Evolutionary conservation across 1,140 invertebrate genomes (phyloP), one percentile per base, ranked within the genome.

Genomic region (Galleria mellonella): DNA sequence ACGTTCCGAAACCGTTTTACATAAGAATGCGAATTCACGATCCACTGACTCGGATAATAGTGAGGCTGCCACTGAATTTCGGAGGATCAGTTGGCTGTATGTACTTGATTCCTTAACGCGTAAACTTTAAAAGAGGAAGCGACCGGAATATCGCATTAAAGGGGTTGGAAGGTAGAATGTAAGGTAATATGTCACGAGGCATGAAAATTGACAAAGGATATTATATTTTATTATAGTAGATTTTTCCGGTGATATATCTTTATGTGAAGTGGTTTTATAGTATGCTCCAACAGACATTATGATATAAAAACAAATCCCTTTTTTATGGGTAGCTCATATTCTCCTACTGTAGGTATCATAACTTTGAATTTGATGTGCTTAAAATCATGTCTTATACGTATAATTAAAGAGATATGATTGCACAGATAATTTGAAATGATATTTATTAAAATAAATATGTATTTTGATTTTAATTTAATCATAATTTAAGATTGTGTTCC

Each of bases 21-120:
- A 76, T 76, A 74, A 74, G 70, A 74, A 76, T 75, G 62, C 58
- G 66, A 71, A 73, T 74, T 76, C 62, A 50, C 75, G 58, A 62
- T 33, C 55, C 75, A 74, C 42, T 76, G 75, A 54, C 15, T 71
- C 62, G 66, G 54, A 72, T 79, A 74, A 79, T 79, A 74, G 75
- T 76, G 51, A 48, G 43, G 32, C 35, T 32, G 44, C 46, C 47
- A 65, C 48, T 70, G 60, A 66, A 73, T 72, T 62, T 53, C 51
- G 48, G 32, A 62, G 55, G 62, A 71, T 73, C 72, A 61, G 58
- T 71, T 62, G 43, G 57, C 54, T 46, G 42, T 41, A 56, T n/a
- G n/a, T 42, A 35, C 9, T 28, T 14, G 35, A 44, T 46, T 28
- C 41, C 45, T 43, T 49, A 23, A 1, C 11, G 35, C 50, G 47